Evolutionary conservation across 2,797 vertebrate species (phyloP).

Genomic region (Gouania willdenowi): DNA sequence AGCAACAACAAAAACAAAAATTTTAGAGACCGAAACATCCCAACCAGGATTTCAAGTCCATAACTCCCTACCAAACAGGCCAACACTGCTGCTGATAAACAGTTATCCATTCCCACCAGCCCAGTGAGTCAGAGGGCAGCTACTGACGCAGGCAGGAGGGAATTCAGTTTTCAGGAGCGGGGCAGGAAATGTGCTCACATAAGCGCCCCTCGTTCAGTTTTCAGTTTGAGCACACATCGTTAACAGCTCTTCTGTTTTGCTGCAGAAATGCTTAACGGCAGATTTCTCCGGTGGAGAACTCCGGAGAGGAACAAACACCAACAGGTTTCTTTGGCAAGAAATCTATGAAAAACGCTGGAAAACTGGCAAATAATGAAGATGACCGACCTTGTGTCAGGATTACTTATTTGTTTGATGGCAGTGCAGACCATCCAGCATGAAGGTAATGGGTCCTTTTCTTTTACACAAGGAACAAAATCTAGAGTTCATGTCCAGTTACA

Average conservation of each 20-base stretch:
- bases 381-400: conserved; percentile 42
- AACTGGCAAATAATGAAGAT: too few relatives aligned
- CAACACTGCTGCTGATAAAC: conserved; percentile 2
- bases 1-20: neutral
- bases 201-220: conserved; percentile 5
- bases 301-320: conserved; percentile 1
- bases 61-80: too few relatives aligned
- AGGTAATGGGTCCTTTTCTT: too few relatives aligned
- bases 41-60: too few relatives aligned
- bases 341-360: neutral
- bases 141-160: conserved; percentile 35
- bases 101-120: conserved; percentile 1
- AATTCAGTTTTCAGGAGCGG: conserved; percentile 43
- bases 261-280: conserved; percentile 32
- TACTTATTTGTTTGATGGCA: conserved; percentile 56
- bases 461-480: too few relatives aligned
- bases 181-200: conserved; percentile 56
- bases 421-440: conserved; percentile 42
- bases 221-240: conserved; percentile 7
- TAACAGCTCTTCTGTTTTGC: conserved; percentile 1
- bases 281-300: conserved; percentile 12
- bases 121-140: conserved; percentile 41
- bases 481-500: too few relatives aligned
- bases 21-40: neutral
- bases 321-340: neutral